phyloP scores from a whole-genome alignment of 2,888 invertebrate species.

The Leptopilina myrica region DNA sequence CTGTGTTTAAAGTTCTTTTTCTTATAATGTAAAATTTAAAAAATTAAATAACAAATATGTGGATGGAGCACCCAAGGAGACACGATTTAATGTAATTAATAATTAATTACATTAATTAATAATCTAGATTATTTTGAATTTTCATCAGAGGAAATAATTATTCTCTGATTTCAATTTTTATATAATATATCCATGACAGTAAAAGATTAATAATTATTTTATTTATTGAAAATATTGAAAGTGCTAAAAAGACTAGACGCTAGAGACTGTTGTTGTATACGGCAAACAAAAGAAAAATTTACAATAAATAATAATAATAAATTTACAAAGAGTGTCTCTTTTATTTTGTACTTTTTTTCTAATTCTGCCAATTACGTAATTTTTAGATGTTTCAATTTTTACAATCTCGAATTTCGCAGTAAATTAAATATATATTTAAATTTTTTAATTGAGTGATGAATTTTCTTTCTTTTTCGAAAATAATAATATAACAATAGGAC shows the following conservation, averaged over 20 bases:
- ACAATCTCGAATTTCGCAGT: too few species aligned
- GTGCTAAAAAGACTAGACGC: slow-evolving; percentile 73
- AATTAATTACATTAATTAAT: slow-evolving; percentile 46
- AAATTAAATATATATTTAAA: too few species aligned
- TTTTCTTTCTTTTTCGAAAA: too few species aligned
- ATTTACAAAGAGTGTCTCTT: slow-evolving; percentile 57
- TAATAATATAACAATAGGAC: too few species aligned
- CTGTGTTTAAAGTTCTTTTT: slow-evolving; percentile 13
- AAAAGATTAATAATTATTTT: slow-evolving; percentile 60
- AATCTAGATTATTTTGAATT: slow-evolving; percentile 38
- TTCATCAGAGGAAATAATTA: neutral
- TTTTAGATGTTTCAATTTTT: too few species aligned
- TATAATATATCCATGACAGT: slow-evolving; percentile 48
- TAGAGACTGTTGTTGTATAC: slow-evolving; percentile 62
- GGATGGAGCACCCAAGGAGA: slow-evolving; percentile 12
- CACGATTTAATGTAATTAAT: slow-evolving; percentile 1
- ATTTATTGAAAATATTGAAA: slow-evolving; percentile 64
- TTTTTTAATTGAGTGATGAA: too few species aligned
- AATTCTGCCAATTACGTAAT: slow-evolving; percentile 61
- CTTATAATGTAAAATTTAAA: slow-evolving; percentile 3
- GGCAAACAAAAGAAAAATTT: slow-evolving; percentile 61
- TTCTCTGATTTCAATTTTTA: too few species aligned
- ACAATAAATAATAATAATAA: slow-evolving; percentile 56
- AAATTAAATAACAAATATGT: neutral
- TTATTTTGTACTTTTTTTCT: slow-evolving; percentile 75